phyloP scores from a whole-genome alignment of 2,113 vertebrate species.

The Hydropotes inermis region DNA sequence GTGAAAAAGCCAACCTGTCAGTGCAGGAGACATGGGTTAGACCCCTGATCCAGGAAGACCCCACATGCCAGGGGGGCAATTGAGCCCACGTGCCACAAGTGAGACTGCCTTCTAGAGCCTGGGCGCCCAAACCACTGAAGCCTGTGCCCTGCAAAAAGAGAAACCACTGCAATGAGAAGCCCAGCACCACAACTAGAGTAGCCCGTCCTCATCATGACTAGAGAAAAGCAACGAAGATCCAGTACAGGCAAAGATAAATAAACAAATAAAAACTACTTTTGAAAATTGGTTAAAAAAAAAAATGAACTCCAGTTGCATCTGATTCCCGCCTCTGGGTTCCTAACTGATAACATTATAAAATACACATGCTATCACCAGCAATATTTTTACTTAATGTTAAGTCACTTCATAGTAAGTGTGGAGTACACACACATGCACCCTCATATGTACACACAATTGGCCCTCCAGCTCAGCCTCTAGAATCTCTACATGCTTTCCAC shows the following conservation, averaged over 20 bases:
- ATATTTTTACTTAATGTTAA: background rate
- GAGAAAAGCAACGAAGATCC: background rate
- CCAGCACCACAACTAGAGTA: background rate
- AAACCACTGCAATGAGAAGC: background rate
- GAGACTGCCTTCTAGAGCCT: background rate
- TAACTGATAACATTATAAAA: background rate
- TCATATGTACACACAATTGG: accelerated
- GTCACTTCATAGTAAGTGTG: background rate
- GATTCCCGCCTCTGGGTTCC: background rate
- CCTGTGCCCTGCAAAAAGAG: background rate
- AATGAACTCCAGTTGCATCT: background rate
- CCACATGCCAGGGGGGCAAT: background rate
- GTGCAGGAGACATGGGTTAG: background rate
- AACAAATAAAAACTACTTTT: background rate
- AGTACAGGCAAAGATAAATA: background rate
- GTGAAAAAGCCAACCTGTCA: background rate
- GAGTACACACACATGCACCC: accelerated
- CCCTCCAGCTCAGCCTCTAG: background rate
- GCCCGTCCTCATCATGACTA: accelerated
- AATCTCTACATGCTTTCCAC: background rate
- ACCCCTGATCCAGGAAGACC: background rate
- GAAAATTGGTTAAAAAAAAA: background rate
- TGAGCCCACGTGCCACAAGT: background rate
- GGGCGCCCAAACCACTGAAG: background rate
- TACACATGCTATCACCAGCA: background rate